Evolutionary conservation across 2,888 invertebrate genomes (phyloP), one percentile per base, ranked within the genome.

Genomic region (Monopis laevigella): DNA sequence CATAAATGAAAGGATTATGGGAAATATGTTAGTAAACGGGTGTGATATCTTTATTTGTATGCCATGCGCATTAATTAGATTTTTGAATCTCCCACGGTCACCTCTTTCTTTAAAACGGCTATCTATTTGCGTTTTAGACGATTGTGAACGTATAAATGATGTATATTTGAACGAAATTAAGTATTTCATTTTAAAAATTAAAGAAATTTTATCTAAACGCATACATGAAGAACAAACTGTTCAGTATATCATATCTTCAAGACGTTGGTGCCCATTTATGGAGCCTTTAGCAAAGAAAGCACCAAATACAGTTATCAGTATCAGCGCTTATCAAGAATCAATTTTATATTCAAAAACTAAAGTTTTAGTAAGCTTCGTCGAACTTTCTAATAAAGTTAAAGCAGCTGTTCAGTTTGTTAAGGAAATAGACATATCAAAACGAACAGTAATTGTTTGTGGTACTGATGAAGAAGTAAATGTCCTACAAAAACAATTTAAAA

Each of bases 271-370:
- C 21, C 56, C 69, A 11, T 61, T 75, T 8, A 65, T 92, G 51
- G 73, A 82, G 35, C 64, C 75, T 0, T 71, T 91, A 17, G 72
- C 83, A 1, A 72, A 69, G 28, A 73, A 68, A 32, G 78, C 87
- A 11, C 70, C 80, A 0, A 81, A 85, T 52, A 86, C 90, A 0
- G 70, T 87, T 1, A 65, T 92, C 3, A 86, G 88, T 42, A 87
- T 93, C 42, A 85, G 87, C 0, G 87, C 89, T 14, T 86, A 86
- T 50, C 81, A 90, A 49, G 92, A 93, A 66, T 90, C 90, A 35
- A 85, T 89, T 0, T 67, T 91, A 10, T 92, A 89, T 64, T 88
- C 86, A 50, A 83, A 59, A 67, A 82, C 48, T 44, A 70, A 55
- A n/a, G 72, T 68, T 11, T 54, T 64, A 0, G 66, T 75, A 0